These are phyloP conservation scores for Euwallacea fornicatus DNA, from an alignment of 1,140 invertebrate species.

Conservation along the genomic window DNA sequence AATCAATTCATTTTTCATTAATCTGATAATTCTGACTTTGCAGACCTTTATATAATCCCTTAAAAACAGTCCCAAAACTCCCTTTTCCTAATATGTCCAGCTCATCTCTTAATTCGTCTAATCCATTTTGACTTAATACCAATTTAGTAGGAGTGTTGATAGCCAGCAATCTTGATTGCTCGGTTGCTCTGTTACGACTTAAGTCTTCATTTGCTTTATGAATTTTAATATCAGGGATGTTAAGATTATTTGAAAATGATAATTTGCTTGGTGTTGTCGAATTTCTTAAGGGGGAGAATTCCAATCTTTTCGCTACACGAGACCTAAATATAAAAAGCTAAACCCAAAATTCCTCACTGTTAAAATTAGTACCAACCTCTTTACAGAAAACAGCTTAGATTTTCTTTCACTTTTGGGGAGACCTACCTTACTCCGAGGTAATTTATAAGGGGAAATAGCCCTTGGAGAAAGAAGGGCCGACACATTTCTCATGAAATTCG, in stretches of 20 bases:
- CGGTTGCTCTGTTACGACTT: not conserved
- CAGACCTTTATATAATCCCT: conserved; percentile 47
- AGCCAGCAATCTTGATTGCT: conserved; percentile 21
- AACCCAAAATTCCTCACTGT: too few relatives aligned
- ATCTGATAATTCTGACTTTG: conserved; percentile 1
- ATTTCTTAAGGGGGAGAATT: conserved; percentile 15
- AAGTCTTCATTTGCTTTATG: conserved; percentile 8
- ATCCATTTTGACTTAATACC: conserved; percentile 45
- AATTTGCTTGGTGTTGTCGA: not conserved
- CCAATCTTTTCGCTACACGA: conserved; percentile 12
- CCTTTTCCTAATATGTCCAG: conserved; percentile 48
- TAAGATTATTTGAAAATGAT: not conserved
- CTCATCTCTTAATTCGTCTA: conserved; percentile 25
- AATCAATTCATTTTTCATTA: conserved; percentile 17
- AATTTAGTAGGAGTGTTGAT: conserved; percentile 47
- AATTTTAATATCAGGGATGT: conserved; percentile 18
- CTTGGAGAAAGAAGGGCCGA: too few relatives aligned
- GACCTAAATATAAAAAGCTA: not conserved
- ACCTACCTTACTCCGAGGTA: too few relatives aligned
- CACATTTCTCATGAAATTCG: too few relatives aligned
- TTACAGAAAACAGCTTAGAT: too few relatives aligned
- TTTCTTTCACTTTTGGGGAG: too few relatives aligned
- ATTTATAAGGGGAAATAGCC: too few relatives aligned
- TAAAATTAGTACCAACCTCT: too few relatives aligned
- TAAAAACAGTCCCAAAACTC: conserved; percentile 49